These are phyloP conservation scores for Bolinopsis microptera DNA, from an alignment of 37 sponge, comb jelly and placozoan genomes.

Conservation along the genomic window DNA sequence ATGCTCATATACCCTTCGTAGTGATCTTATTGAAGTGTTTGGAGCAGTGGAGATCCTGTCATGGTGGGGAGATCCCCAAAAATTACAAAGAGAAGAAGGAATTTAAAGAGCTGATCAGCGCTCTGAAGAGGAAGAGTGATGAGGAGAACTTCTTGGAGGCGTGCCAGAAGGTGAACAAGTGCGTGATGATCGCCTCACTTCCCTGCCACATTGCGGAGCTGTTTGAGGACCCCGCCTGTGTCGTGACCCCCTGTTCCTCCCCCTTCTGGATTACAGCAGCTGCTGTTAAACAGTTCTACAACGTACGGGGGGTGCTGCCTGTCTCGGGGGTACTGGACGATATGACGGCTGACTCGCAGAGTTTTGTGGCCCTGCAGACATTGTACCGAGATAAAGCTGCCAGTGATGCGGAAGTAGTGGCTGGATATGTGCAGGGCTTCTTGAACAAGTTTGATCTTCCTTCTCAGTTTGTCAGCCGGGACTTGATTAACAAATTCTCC, in stretches of 20 bases:
- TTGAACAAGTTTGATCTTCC: slow-evolving; percentile 69
- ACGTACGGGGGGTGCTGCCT: slow-evolving; percentile 82
- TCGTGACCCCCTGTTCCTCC: slow-evolving; percentile 66
- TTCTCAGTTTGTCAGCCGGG: slow-evolving; percentile 38
- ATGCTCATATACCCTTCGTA: slow-evolving; percentile 83
- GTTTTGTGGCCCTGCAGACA: slow-evolving; percentile 83
- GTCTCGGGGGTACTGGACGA: slow-evolving; percentile 95
- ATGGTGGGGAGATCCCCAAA: slow-evolving; percentile 77
- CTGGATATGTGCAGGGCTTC: slow-evolving; percentile 63
- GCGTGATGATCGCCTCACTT: slow-evolving; percentile 67
- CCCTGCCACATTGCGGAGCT: slow-evolving; percentile 73
- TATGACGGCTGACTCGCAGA: slow-evolving; percentile 88
- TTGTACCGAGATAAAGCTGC: slow-evolving; percentile 74
- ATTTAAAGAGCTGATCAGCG: slow-evolving; percentile 59
- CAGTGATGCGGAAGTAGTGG: slow-evolving; percentile 74
- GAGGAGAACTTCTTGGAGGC: slow-evolving; percentile 99
- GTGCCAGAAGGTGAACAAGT: slow-evolving; percentile 76
- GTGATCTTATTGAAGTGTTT: slow-evolving; percentile 81
- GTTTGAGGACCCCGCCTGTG: slow-evolving; percentile 74
- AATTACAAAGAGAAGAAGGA: slow-evolving; percentile 90
- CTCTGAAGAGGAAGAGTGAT: slow-evolving; percentile 55
- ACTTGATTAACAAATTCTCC: slow-evolving; percentile 70
- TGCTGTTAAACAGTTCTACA: slow-evolving; percentile 84
- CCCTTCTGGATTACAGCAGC: slow-evolving; percentile 86
- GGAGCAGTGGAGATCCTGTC: slow-evolving; percentile 74